Percentiles rank a stretch among this genome's conserved stretches.
These are phyloP conservation scores for Rhinoderma darwinii DNA, from an alignment of 2,113 vertebrate genomes.

Conservation along the genomic window DNA sequence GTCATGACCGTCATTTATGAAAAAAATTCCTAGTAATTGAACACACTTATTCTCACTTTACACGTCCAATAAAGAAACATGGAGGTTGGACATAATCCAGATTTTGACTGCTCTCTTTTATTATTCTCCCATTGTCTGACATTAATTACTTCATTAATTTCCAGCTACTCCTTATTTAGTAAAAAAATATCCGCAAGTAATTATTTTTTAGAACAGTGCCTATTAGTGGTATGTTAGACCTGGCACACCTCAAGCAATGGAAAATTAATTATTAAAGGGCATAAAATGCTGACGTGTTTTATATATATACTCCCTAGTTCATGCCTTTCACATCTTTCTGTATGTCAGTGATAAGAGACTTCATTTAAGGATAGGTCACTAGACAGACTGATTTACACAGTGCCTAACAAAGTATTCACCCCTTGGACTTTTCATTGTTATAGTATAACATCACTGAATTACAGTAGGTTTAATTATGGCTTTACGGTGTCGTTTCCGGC, in stretches of 20 bases:
- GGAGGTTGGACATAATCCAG: background rate
- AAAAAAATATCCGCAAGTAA: slow-evolving; percentile 27
- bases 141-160: slow-evolving; percentile 42
- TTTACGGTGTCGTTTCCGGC: too few species aligned
- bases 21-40: background rate
- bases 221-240: slow-evolving; percentile 12
- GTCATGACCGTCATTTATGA: background rate
- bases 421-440: background rate
- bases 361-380: too few species aligned
- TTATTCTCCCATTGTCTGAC: slow-evolving; percentile 31
- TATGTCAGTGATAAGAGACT: background rate
- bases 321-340: background rate
- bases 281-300: background rate
- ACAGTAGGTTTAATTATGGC: too few species aligned
- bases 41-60: background rate
- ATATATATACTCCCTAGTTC: background rate
- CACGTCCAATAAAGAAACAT: background rate
- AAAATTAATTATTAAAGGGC: slow-evolving; percentile 11
- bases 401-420: background rate
- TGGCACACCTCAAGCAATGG: slow-evolving; percentile 24
- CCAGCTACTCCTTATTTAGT: slow-evolving; percentile 21
- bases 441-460: too few species aligned
- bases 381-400: background rate
- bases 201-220: background rate
- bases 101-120: background rate